These are phyloP conservation scores for Drosophila paramelanica DNA, from an alignment of 2,888 invertebrate genomes.

Conservation along the genomic window DNA sequence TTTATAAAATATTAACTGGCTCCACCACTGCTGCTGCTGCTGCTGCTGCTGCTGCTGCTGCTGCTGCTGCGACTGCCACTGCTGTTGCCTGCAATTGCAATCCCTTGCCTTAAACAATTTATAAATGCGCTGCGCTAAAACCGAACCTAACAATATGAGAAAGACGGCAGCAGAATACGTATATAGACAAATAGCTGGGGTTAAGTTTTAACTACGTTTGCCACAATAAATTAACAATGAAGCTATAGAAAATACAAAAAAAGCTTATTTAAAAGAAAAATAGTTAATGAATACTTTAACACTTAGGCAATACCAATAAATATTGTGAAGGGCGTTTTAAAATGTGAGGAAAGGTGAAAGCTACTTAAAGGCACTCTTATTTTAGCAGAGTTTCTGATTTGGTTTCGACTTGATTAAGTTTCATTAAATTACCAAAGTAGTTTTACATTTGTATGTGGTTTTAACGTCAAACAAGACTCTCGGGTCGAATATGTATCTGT, in stretches of 20 bases:
- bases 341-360: no score
- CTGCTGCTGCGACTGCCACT: slow-evolving; percentile 11
- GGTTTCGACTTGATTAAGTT: slow-evolving; percentile 36
- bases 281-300: no score
- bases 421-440: slow-evolving; percentile 47
- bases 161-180: slow-evolving; percentile 9
- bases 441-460: neutral
- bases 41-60: neutral
- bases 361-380: slow-evolving; percentile 7
- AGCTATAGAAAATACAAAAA: slow-evolving; percentile 9
- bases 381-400: slow-evolving; percentile 32
- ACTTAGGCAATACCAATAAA: neutral
- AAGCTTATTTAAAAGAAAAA: neutral
- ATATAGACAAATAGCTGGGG: slow-evolving; percentile 60
- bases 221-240: slow-evolving; percentile 64
- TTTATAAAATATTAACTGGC: slow-evolving; percentile 80
- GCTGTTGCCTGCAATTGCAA: slow-evolving; percentile 20
- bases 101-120: slow-evolving; percentile 49
- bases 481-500: slow-evolving; percentile 50
- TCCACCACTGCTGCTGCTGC: slow-evolving; percentile 16
- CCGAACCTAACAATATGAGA: slow-evolving; percentile 40
- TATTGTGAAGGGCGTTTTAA: no score
- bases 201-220: slow-evolving; percentile 63
- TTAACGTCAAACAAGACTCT: slow-evolving; percentile 45
- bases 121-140: slow-evolving; percentile 41